phyloP scores from a whole-genome alignment of 2,888 invertebrate species.

The Caenorhabditis macrosperma region DNA sequence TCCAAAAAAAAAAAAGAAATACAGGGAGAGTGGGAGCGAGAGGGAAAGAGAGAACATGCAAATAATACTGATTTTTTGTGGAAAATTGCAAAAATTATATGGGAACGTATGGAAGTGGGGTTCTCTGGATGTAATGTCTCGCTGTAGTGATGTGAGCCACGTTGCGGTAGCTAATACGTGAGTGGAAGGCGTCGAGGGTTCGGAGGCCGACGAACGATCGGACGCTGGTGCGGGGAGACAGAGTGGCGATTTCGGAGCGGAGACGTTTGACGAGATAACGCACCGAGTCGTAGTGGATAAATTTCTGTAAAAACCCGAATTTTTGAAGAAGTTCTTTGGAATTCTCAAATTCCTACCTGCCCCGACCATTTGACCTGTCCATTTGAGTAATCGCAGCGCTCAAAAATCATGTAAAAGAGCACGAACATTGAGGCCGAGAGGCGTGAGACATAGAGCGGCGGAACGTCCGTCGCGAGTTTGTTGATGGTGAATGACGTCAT shows the following conservation, averaged over 20 bases:
- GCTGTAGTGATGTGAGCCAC: neutral
- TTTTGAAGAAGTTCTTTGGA: neutral
- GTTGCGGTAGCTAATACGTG: neutral
- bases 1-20: too few species aligned
- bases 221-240: neutral
- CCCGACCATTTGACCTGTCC: neutral
- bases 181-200: neutral
- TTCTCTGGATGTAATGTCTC: too few species aligned
- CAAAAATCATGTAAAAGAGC: neutral
- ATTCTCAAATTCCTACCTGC: neutral
- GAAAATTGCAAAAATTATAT: too few species aligned
- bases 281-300: neutral
- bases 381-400: neutral
- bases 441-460: neutral
- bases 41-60: too few species aligned
- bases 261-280: neutral
- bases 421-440: conserved; percentile 7
- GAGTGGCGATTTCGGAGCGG: neutral
- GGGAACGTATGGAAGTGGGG: too few species aligned
- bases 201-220: conserved; percentile 6
- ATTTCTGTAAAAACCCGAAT: neutral
- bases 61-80: too few species aligned
- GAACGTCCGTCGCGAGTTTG: neutral
- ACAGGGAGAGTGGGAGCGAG: too few species aligned
- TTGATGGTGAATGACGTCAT: conserved; percentile 2